phyloP scores from a whole-genome alignment of 1,140 invertebrate species.

The Tetramorium simillimum region DNA sequence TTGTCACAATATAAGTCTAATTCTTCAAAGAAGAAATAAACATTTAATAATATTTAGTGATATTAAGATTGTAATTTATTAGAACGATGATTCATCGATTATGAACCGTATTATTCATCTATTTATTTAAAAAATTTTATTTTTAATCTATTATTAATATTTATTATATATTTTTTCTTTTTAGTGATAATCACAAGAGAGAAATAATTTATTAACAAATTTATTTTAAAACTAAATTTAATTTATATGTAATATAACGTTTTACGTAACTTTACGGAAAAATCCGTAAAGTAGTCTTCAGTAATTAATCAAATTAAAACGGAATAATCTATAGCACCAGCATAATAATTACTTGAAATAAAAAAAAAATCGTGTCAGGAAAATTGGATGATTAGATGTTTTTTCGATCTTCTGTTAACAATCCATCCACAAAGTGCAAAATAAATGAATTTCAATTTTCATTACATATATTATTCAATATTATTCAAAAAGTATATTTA shows the following conservation, averaged over 20 bases:
- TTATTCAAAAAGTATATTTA: not conserved
- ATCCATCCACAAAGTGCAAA: not conserved
- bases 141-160: not conserved
- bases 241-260: not conserved
- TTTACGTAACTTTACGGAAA: too few species aligned
- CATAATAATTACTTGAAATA: constrained; percentile 9
- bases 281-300: not conserved
- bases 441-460: not conserved
- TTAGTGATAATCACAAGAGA: not conserved
- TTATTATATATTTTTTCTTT: not conserved
- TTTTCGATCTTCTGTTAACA: not conserved
- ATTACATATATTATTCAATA: not conserved
- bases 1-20: not conserved
- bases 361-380: not conserved
- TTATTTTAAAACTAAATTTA: constrained; percentile 8
- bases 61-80: not conserved
- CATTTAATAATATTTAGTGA: not conserved
- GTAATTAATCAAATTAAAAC: constrained; percentile 6
- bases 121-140: too few species aligned
- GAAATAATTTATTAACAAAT: not conserved
- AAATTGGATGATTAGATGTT: not conserved
- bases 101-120: too few species aligned
- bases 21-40: not conserved
- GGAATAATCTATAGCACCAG: not conserved
- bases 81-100: too few species aligned